Percentiles rank a stretch among this genome's conserved stretches.
Evolutionary conservation across 2,113 vertebrate genomes (phyloP).

Genomic region (Semnornis frantzii): DNA sequence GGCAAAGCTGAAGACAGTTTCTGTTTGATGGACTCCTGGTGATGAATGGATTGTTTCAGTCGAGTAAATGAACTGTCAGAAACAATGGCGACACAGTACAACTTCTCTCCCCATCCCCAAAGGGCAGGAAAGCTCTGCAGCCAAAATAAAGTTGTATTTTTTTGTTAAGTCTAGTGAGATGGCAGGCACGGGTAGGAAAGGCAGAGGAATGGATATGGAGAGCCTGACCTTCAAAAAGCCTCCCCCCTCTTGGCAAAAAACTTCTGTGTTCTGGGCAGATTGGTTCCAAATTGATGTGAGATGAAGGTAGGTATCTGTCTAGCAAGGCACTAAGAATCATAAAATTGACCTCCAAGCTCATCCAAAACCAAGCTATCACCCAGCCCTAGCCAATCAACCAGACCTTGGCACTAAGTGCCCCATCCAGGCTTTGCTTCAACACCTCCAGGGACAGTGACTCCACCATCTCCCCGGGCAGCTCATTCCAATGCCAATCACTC

Average conservation of each 20-base stretch:
- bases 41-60: slow-evolving; percentile 73
- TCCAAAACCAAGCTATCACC: too few relatives aligned
- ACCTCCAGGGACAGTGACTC: too few relatives aligned
- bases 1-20: slow-evolving; percentile 56
- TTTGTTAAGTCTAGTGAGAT: background rate
- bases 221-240: background rate
- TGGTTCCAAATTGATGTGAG: background rate
- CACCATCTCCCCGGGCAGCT: too few relatives aligned
- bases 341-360: too few relatives aligned
- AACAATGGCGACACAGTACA: slow-evolving; percentile 63
- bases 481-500: too few relatives aligned
- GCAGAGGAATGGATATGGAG: background rate
- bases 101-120: slow-evolving; percentile 28
- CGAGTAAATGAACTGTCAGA: slow-evolving; percentile 65
- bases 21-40: slow-evolving; percentile 37
- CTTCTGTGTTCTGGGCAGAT: background rate
- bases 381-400: too few relatives aligned
- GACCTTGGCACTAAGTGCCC: too few relatives aligned
- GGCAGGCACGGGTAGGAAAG: background rate
- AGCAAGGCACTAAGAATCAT: background rate
- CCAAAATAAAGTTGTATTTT: slow-evolving; percentile 33
- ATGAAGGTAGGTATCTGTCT: background rate
- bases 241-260: background rate
- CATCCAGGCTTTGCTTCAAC: too few relatives aligned
- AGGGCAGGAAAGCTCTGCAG: slow-evolving; percentile 21